phyloP scores from a whole-genome alignment of 2,888 invertebrate species.

The Andrena trimmerana region DNA sequence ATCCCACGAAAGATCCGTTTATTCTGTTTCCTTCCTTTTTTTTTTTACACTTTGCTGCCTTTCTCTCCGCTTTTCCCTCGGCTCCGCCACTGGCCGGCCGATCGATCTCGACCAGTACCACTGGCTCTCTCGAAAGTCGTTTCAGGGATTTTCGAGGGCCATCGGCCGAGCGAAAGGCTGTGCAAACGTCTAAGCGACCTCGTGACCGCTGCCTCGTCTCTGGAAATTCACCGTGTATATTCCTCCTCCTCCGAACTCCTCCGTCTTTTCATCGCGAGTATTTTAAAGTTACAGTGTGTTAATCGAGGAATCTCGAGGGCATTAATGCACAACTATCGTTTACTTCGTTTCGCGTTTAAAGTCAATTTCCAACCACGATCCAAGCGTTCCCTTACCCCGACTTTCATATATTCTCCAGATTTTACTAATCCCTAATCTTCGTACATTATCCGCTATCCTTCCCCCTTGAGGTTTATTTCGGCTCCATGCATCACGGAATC shows the following conservation, averaged over 20 bases:
- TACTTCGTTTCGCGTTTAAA: not conserved
- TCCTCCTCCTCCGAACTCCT: not conserved
- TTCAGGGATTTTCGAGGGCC: conserved; percentile 63
- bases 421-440: conserved; percentile 39
- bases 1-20: conserved; percentile 10
- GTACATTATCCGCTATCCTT: conserved; percentile 6
- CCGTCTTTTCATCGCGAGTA: not conserved
- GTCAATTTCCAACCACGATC: too few relatives aligned
- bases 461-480: conserved; percentile 51
- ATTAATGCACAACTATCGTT: not conserved
- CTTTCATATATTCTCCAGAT: conserved; percentile 20
- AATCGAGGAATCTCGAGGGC: not conserved
- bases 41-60: conserved; percentile 9
- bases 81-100: conserved; percentile 15
- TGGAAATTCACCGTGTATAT: not conserved
- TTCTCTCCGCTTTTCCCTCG: conserved; percentile 16
- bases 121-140: conserved; percentile 57
- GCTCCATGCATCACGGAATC: conserved; percentile 56
- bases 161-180: conserved; percentile 25
- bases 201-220: not conserved
- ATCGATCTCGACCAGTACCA: conserved; percentile 46
- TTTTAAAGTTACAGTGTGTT: not conserved
- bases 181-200: conserved; percentile 56
- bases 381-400: not conserved
- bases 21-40: not conserved